phyloP scores from a whole-genome alignment of 2,113 vertebrate genomes.

The Saccopteryx bilineata region DNA sequence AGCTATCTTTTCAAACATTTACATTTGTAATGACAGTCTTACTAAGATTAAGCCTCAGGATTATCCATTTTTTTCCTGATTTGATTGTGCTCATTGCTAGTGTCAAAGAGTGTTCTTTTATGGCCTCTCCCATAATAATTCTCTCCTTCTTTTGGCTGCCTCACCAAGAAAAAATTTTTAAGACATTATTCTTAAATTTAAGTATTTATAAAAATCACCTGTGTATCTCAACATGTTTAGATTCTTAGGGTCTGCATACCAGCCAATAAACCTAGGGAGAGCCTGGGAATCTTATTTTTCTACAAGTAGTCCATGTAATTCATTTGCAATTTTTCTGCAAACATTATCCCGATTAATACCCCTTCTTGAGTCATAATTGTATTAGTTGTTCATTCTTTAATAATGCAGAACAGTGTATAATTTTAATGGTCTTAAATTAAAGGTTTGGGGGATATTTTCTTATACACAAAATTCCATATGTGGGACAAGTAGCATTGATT shows the following conservation, averaged over 20 bases:
- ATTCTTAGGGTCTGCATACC: not conserved
- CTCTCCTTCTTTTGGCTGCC: not conserved
- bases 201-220: not conserved
- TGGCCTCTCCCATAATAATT: not conserved
- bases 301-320: not conserved
- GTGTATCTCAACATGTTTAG: not conserved
- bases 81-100: not conserved
- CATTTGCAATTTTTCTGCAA: not conserved
- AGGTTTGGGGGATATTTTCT: not conserved
- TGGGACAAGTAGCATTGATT: not conserved
- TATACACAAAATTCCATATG: not conserved
- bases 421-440: not conserved
- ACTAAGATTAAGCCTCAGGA: not conserved
- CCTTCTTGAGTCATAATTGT: not conserved
- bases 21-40: not conserved
- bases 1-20: not conserved
- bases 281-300: not conserved
- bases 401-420: not conserved
- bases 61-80: accelerated
- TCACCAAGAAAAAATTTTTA: not conserved
- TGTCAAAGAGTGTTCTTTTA: not conserved
- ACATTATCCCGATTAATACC: not conserved
- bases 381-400: not conserved
- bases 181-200: not conserved
- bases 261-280: not conserved